Conservation (phyloP, 2,113 vertebrate genomes). For the Vireo altiloquus region DNA sequence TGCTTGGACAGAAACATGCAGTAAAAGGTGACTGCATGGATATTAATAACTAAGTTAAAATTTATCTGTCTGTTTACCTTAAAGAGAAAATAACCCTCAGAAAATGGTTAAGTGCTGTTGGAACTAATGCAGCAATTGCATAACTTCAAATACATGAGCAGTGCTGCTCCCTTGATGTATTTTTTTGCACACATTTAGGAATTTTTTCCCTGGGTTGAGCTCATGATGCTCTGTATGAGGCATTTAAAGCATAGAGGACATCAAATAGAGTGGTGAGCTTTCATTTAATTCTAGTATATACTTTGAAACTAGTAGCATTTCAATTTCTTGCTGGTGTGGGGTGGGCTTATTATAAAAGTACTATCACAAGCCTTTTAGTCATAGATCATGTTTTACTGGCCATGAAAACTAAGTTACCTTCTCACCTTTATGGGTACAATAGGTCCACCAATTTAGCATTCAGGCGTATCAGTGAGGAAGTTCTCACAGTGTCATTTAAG, state of each 20-base stretch:
- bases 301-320: neutral
- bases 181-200: neutral
- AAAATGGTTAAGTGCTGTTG: neutral
- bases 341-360: neutral
- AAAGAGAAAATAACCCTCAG: neutral
- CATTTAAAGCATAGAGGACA: neutral
- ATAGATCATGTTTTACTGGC: constrained; percentile 16
- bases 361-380: neutral
- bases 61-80: neutral
- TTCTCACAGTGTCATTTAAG: constrained; percentile 53
- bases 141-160: neutral
- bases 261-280: neutral
- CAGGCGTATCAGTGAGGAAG: constrained; percentile 14
- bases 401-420: neutral
- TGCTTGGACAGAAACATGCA: neutral
- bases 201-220: neutral
- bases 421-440: constrained; percentile 3
- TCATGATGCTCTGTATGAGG: neutral
- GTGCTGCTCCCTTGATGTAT: neutral
- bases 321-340: neutral
- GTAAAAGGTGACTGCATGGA: neutral
- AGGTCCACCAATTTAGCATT: neutral
- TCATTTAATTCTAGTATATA: neutral
- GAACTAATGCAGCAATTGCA: neutral
- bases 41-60: neutral